Evolutionary conservation across 2,797 vertebrate genomes (phyloP).

Genomic region (Tenualosa thibaudeaui): DNA sequence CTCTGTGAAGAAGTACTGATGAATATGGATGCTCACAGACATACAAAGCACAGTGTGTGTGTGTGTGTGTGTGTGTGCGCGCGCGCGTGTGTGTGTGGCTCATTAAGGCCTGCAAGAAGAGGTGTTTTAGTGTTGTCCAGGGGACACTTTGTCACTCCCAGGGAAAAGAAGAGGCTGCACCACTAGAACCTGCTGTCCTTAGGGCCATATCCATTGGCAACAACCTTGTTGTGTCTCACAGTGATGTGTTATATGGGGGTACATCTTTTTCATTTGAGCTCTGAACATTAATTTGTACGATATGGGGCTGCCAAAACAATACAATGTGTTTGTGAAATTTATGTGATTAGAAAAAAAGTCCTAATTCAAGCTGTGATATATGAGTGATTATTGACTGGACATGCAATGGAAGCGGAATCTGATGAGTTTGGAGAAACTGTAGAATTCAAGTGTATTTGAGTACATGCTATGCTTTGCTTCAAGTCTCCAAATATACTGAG

Average conservation of each 20-base stretch:
- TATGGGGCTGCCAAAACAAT: not conserved
- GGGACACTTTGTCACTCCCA: slow-evolving; percentile 21
- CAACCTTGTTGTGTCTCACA: slow-evolving; percentile 32
- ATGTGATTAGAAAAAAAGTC: too few species aligned
- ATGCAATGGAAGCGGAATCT: too few species aligned
- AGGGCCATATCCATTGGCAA: slow-evolving; percentile 30
- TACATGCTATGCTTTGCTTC: too few species aligned
- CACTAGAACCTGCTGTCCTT: not conserved
- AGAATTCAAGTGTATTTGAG: too few species aligned
- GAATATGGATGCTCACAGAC: not conserved
- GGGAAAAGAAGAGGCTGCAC: slow-evolving; percentile 32
- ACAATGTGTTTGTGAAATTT: too few species aligned
- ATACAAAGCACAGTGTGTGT: not conserved
- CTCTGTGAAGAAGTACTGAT: not conserved
- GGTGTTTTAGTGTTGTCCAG: slow-evolving; percentile 20
- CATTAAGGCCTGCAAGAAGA: slow-evolving; percentile 16
- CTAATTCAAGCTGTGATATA: too few species aligned
- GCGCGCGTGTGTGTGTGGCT: not conserved
- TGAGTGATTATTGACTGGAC: too few species aligned
- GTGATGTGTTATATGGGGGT: slow-evolving; percentile 34
- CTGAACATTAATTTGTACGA: not conserved
- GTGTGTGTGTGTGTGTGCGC: not conserved
- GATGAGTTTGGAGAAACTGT: too few species aligned
- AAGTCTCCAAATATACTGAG: too few species aligned
- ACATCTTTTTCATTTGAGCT: not conserved